A percentile compares a stretch with the other conserved stretches of the same genome.
phyloP scores from a whole-genome alignment of 1,140 invertebrate genomes.

The Diachasma alloeum region DNA sequence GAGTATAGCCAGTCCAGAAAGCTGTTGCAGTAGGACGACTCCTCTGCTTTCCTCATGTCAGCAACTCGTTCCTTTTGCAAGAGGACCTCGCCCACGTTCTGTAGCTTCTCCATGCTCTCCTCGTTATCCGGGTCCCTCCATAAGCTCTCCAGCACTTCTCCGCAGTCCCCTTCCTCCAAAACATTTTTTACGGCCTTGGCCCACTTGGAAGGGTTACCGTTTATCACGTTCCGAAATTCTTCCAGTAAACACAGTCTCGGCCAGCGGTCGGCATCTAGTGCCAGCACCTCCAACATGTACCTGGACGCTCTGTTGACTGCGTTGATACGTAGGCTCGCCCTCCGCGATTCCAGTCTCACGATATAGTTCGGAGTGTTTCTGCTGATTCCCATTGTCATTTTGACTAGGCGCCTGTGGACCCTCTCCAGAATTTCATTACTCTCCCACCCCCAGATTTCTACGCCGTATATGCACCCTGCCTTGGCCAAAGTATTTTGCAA shows the following conservation, averaged over 20 bases:
- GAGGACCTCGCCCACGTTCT: too few species aligned
- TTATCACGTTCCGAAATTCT: background rate
- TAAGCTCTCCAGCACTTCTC: background rate
- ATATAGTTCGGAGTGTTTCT: background rate
- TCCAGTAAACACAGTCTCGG: conserved; percentile 13
- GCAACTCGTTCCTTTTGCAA: background rate
- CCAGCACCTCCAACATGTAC: conserved; percentile 4
- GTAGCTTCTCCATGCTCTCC: too few species aligned
- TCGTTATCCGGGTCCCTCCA: background rate
- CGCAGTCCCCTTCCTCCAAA: background rate
- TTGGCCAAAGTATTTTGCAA: conserved; percentile 16
- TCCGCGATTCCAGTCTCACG: background rate
- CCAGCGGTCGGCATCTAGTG: conserved; percentile 5
- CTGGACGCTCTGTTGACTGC: background rate
- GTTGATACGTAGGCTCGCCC: background rate
- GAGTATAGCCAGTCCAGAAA: background rate
- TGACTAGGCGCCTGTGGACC: background rate
- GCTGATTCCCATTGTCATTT: background rate
- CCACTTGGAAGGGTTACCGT: background rate
- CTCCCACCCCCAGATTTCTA: conserved; percentile 21
- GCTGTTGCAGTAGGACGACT: background rate
- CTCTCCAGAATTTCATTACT: background rate
- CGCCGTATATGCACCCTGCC: conserved; percentile 6
- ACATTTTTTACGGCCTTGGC: background rate
- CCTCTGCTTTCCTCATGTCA: background rate